Conservation (phyloP, 2,797 vertebrate species). For the Peromyscus eremicus region DNA sequence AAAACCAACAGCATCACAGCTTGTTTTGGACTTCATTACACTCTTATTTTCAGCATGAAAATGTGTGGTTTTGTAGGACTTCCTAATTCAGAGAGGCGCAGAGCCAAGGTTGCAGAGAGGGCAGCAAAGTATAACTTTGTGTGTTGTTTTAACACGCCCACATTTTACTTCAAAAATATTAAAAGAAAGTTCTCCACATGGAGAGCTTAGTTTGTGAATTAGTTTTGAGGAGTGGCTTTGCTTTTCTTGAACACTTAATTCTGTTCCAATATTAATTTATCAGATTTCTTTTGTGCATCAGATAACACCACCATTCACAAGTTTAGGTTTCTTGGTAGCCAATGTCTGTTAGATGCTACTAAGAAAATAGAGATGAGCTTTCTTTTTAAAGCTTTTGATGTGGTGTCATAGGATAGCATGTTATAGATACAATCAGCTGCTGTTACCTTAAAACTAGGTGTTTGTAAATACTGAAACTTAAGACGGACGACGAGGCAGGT, state of each 20-base stretch:
- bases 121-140: conserved; percentile 84
- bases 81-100: conserved; percentile 87
- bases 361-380: conserved; percentile 89
- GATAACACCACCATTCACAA: conserved; percentile 87
- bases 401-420: conserved; percentile 91
- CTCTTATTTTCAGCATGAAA: conserved; percentile 90
- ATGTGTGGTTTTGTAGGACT: conserved; percentile 87
- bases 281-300: conserved; percentile 89
- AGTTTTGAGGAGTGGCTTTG: conserved; percentile 84
- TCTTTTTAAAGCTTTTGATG: conserved; percentile 89
- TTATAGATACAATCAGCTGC: conserved; percentile 90
- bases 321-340: conserved; percentile 88
- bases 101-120: conserved; percentile 86
- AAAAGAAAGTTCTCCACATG: conserved; percentile 82
- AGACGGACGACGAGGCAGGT: conserved; percentile 83
- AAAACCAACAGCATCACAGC: conserved; percentile 92
- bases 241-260: conserved; percentile 86
- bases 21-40: conserved; percentile 90
- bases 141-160: conserved; percentile 86
- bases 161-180: conserved; percentile 86
- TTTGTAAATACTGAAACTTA: conserved; percentile 87
- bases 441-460: conserved; percentile 86
- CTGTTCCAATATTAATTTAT: conserved; percentile 85
- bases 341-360: conserved; percentile 89
- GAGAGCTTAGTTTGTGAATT: conserved; percentile 85